Evolutionary conservation across 2,113 vertebrate species (phyloP), one percentile per base, ranked within the genome.

Genomic region (Proteles cristata): DNA sequence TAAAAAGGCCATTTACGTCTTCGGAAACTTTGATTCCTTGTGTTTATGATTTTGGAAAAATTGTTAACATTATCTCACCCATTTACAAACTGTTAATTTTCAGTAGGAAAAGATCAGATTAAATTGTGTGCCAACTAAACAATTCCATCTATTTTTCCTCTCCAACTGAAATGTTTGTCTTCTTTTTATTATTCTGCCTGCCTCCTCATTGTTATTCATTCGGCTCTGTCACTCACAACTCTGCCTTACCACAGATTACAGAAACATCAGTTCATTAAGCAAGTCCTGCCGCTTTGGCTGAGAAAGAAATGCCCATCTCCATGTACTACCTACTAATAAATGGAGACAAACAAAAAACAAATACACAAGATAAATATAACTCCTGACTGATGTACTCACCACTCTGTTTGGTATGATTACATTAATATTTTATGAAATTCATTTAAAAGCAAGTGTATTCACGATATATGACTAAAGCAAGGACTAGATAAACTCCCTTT

Each of bases 381-480:
- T 98, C 33, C 83, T 95, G 94, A 97, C 73, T 95, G 90, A 97
- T 96, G 63, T 71, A 96, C 55, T 97, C 48, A 89, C 82, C 55
- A 87, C 55, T 97, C 79, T 87, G 89, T 95, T 97, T 91, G 55
- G n/a, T 90, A 94, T 96, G 93, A 97, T 98, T 97, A 92, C 96
- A 98, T 98, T 97, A 97, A 97, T 98, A 98, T 97, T 98, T 97
- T 97, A 98, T 97, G 94, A 90, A 95, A 97, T 96, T 95, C 91
- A 97, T 97, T 97, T 96, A 97, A 96, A 97, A 97, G 77, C 86
- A 97, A 95, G 94, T 95, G 17, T 84, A 97, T 96, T 97, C 93
- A 93, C 71, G 83, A 61, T 86, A 97, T 94, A 96, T 43, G 93
- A 89, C 63, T 93, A 97, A 95, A 95, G 94, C 35, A 73, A 96